Evolutionary conservation across 2,888 invertebrate genomes (phyloP).

Genomic region (Ectobius pallidus): DNA sequence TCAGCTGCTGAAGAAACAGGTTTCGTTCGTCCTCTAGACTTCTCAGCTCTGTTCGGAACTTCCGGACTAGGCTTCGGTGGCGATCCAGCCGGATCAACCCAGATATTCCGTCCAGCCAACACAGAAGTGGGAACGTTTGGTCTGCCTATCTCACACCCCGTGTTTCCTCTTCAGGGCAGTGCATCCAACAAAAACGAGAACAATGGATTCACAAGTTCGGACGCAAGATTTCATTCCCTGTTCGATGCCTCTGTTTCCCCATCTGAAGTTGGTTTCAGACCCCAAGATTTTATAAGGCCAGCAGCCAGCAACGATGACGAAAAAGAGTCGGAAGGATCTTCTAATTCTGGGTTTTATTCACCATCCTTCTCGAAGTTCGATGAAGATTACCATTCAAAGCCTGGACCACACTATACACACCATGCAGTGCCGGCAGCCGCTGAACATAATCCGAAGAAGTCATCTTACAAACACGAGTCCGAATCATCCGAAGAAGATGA

Average conservation of each 20-base stretch:
- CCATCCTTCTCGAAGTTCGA: conserved; percentile 35
- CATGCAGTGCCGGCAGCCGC: conserved; percentile 11
- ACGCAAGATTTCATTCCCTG: conserved; percentile 47
- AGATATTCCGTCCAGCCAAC: conserved; percentile 46
- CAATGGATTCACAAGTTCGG: conserved; percentile 48
- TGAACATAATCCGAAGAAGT: background rate
- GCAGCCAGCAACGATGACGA: conserved; percentile 38
- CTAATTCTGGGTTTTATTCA: conserved; percentile 28
- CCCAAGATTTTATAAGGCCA: conserved; percentile 52
- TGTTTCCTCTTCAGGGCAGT: conserved; percentile 42
- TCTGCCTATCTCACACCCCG: conserved; percentile 36
- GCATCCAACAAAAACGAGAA: conserved; percentile 41
- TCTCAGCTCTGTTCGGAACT: conserved; percentile 60
- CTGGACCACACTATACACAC: conserved; percentile 20
- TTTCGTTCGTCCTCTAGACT: conserved; percentile 63
- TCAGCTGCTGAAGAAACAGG: conserved; percentile 47
- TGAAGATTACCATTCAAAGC: conserved; percentile 37
- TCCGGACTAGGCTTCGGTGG: conserved; percentile 46
- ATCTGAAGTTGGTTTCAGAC: conserved; percentile 47
- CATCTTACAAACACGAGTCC: background rate
- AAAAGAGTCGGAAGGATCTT: conserved; percentile 44
- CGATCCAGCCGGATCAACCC: conserved; percentile 30
- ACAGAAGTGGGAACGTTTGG: conserved; percentile 44
- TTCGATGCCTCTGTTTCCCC: conserved; percentile 48
- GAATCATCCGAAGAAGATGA: background rate